These are phyloP conservation scores for Hoplodrina ambigua DNA, from an alignment of 2,888 invertebrate genomes.

Conservation along the genomic window DNA sequence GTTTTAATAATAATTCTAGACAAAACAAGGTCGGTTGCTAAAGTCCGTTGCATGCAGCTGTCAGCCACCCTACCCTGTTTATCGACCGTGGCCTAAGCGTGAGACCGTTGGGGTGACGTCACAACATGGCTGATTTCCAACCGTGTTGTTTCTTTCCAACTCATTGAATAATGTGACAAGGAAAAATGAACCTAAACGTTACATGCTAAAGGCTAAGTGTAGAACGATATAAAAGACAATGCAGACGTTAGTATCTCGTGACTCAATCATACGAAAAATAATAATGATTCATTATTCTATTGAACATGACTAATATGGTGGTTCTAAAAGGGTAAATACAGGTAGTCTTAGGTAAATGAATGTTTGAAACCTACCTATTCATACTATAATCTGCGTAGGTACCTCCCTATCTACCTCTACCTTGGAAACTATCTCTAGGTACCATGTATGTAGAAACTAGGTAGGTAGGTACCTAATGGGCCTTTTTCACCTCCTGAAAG, in stretches of 20 bases:
- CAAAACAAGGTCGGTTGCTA: slow-evolving; percentile 55
- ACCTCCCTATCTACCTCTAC: too few species aligned
- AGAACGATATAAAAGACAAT: slow-evolving; percentile 19
- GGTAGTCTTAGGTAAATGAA: not conserved
- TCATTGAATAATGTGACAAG: slow-evolving; percentile 8
- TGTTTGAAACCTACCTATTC: not conserved
- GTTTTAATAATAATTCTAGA: slow-evolving; percentile 47
- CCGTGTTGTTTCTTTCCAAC: slow-evolving; percentile 28
- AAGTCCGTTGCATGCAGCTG: slow-evolving; percentile 68
- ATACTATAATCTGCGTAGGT: too few species aligned
- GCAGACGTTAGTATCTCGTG: slow-evolving; percentile 35
- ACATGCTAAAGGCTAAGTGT: not conserved
- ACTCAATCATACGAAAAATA: slow-evolving; percentile 39
- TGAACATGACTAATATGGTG: slow-evolving; percentile 1
- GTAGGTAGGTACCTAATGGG: too few species aligned
- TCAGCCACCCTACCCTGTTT: slow-evolving; percentile 40
- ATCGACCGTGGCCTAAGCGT: slow-evolving; percentile 52
- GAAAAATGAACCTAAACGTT: slow-evolving; percentile 41
- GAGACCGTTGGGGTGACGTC: slow-evolving; percentile 62
- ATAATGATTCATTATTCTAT: slow-evolving; percentile 53
- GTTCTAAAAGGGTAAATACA: slow-evolving; percentile 22
- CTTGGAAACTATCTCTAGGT: too few species aligned
- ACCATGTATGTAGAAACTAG: too few species aligned
- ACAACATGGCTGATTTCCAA: slow-evolving; percentile 59
- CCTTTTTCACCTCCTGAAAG: too few species aligned